Evolutionary conservation across 2,888 invertebrate genomes (phyloP).

Genomic region (Endotricha flammealis): DNA sequence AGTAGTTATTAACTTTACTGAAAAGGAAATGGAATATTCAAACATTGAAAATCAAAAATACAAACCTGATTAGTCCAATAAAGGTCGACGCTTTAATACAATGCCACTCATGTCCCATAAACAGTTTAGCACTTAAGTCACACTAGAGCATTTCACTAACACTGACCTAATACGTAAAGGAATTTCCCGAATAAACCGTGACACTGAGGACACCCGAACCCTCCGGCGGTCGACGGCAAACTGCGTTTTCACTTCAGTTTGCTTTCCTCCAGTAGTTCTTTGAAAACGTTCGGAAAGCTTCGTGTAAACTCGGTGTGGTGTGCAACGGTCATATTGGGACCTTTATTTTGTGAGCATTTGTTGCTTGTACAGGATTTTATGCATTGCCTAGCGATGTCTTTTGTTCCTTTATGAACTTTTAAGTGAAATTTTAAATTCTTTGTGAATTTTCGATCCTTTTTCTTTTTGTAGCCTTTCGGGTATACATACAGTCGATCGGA

Average conservation of each 20-base stretch:
- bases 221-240: slow-evolving; percentile 36
- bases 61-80: slow-evolving; percentile 19
- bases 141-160: slow-evolving; percentile 43
- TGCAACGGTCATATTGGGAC: slow-evolving; percentile 30
- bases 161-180: slow-evolving; percentile 30
- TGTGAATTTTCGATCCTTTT: too few relatives aligned
- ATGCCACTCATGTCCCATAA: slow-evolving; percentile 20
- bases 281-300: slow-evolving; percentile 37
- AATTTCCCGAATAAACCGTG: slow-evolving; percentile 3
- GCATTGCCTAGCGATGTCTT: slow-evolving; percentile 9
- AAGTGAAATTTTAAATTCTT: too few relatives aligned
- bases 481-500: too few relatives aligned
- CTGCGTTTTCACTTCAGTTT: slow-evolving; percentile 37
- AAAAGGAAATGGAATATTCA: too few relatives aligned
- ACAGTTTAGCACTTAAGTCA: slow-evolving; percentile 31
- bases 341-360: slow-evolving; percentile 29
- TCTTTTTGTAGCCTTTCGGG: too few relatives aligned
- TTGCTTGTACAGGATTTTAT: slow-evolving; percentile 29
- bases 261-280: slow-evolving; percentile 33
- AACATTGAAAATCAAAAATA: slow-evolving; percentile 4
- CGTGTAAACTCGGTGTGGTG: slow-evolving; percentile 27
- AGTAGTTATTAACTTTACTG: too few relatives aligned
- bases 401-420: too few relatives aligned
- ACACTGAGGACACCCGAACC: slow-evolving; percentile 27
- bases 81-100: slow-evolving; percentile 8